Conservation (phyloP, 1,140 invertebrate genomes). For the Brachionus manjavacas region DNA sequence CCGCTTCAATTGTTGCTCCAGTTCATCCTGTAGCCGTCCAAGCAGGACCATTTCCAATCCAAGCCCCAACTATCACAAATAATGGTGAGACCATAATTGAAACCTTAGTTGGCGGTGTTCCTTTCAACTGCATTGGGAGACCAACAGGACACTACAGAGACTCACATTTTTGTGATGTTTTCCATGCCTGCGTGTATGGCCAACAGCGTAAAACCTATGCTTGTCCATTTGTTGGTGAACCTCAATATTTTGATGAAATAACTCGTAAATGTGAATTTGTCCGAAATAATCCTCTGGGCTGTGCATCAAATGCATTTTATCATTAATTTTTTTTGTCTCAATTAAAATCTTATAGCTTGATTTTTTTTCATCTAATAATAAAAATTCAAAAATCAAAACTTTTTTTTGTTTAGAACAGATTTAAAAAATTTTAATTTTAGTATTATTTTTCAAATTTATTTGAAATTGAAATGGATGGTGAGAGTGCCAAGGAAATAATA, state of each 20-base stretch:
- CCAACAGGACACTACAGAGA: constrained; percentile 17
- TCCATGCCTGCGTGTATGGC: constrained; percentile 38
- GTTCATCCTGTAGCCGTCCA: neutral
- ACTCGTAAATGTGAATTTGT: constrained; percentile 26
- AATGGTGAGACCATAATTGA: constrained; percentile 32
- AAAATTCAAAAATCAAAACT: neutral
- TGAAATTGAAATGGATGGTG: neutral
- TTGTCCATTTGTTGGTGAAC: constrained; percentile 31
- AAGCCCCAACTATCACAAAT: neutral
- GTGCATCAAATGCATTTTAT: constrained; percentile 29
- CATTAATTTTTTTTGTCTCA: neutral
- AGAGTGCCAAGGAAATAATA: neutral
- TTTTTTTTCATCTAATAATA: neutral
- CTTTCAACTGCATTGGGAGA: neutral
- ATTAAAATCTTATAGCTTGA: neutral
- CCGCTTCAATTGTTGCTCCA: neutral
- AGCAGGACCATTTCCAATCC: neutral
- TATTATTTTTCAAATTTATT: neutral
- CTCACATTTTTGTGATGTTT: constrained; percentile 35
- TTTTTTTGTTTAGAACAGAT: neutral
- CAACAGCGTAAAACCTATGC: neutral
- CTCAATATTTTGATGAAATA: constrained; percentile 40
- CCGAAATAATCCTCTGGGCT: constrained; percentile 19
- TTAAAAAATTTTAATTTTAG: neutral
- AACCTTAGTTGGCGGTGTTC: constrained; percentile 14